phyloP scores from a whole-genome alignment of 2,113 vertebrate genomes.

The Micronycteris hirsuta region DNA sequence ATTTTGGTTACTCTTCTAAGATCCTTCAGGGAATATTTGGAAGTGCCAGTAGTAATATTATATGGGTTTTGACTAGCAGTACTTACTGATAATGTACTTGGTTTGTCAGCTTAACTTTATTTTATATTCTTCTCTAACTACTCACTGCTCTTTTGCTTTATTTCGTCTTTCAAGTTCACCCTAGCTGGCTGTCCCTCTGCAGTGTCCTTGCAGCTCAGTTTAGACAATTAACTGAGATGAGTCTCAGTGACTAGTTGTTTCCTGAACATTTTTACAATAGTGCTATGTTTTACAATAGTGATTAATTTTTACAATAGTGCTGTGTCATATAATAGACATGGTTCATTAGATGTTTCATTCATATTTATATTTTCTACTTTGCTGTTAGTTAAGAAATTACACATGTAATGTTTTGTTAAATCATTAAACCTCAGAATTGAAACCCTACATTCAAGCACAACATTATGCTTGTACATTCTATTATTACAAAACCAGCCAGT shows the following conservation, averaged over 20 bases:
- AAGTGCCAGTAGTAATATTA: neutral
- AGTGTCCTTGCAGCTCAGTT: neutral
- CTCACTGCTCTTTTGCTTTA: neutral
- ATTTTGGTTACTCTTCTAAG: neutral
- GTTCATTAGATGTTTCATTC: neutral
- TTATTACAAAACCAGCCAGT: too few relatives aligned
- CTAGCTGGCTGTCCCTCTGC: neutral
- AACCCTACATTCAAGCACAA: neutral
- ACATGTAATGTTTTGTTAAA: neutral
- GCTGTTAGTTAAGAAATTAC: neutral
- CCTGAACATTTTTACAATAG: neutral
- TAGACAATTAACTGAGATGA: neutral
- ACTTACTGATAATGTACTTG: neutral
- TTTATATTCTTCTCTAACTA: neutral
- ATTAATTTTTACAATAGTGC: neutral
- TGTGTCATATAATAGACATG: neutral
- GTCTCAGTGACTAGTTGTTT: neutral
- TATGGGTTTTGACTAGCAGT: neutral
- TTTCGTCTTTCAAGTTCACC: neutral
- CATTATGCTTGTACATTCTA: neutral
- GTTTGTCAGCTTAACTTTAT: neutral
- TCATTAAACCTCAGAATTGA: neutral
- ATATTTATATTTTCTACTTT: neutral
- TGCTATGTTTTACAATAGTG: too few relatives aligned
- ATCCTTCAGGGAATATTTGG: neutral